Evolutionary conservation across 2,888 invertebrate genomes (phyloP).

Genomic region (Lypha dubia): DNA sequence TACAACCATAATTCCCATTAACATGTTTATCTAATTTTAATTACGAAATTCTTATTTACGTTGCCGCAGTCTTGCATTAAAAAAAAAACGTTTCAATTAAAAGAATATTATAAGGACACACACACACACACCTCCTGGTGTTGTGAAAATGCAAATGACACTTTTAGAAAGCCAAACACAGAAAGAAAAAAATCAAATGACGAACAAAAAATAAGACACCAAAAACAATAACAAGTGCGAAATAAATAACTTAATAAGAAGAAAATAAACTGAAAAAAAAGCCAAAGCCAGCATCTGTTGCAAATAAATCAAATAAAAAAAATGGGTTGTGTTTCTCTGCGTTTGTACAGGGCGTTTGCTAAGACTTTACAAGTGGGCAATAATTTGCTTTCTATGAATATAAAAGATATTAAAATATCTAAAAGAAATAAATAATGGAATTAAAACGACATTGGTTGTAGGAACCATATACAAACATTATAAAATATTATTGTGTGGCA

Average conservation of each 20-base stretch:
- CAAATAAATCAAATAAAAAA: constrained; percentile 72
- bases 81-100: not conserved
- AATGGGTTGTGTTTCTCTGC: no score
- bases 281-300: constrained; percentile 50
- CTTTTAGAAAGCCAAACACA: constrained; percentile 19
- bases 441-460: no score
- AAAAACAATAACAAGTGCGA: not conserved
- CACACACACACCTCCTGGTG: constrained; percentile 36
- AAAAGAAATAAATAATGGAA: not conserved
- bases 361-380: not conserved
- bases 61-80: constrained; percentile 6
- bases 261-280: constrained; percentile 12
- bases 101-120: constrained; percentile 4
- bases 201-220: not conserved
- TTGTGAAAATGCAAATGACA: constrained; percentile 47
- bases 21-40: not conserved
- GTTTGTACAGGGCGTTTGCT: constrained; percentile 42
- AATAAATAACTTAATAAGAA: constrained; percentile 32
- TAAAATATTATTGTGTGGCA: no score
- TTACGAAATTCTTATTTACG: constrained; percentile 16
- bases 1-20: not conserved
- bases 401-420: not conserved
- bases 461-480: no score
- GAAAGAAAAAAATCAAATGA: constrained; percentile 26
- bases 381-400: no score